Evolutionary conservation across 1,140 invertebrate genomes (phyloP).

Genomic region (Rhopalosiphum padi): DNA sequence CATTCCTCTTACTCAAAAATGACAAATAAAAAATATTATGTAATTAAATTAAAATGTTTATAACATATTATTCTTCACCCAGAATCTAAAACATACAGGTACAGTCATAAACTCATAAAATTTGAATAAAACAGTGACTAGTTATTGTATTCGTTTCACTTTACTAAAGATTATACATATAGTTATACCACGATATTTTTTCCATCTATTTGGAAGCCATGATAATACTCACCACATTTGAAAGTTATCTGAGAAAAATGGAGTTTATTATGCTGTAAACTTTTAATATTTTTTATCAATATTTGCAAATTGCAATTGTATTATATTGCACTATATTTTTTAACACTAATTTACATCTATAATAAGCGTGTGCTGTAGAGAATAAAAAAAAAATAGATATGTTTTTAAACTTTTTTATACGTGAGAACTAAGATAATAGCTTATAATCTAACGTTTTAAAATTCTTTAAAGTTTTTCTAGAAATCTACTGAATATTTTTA

Average conservation of each 20-base stretch:
- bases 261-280: not conserved
- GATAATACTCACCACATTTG: not conserved
- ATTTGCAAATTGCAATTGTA: not conserved
- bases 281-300: not conserved
- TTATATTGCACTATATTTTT: not conserved
- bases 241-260: not conserved
- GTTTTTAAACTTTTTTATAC: not conserved
- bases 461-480: not conserved
- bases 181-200: no score
- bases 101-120: not conserved
- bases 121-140: not conserved
- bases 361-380: not conserved
- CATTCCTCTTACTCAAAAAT: not conserved
- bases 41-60: not conserved
- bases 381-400: not conserved
- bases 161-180: no score
- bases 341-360: not conserved
- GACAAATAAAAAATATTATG: not conserved
- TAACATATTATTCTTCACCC: not conserved
- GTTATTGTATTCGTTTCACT: not conserved
- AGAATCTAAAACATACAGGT: not conserved
- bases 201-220: no score
- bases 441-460: not conserved
- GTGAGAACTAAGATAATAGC: no score
- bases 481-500: not conserved